These are phyloP conservation scores for Diglossa cyanea DNA, from an alignment of 2,797 vertebrate genomes.

Conservation along the genomic window DNA sequence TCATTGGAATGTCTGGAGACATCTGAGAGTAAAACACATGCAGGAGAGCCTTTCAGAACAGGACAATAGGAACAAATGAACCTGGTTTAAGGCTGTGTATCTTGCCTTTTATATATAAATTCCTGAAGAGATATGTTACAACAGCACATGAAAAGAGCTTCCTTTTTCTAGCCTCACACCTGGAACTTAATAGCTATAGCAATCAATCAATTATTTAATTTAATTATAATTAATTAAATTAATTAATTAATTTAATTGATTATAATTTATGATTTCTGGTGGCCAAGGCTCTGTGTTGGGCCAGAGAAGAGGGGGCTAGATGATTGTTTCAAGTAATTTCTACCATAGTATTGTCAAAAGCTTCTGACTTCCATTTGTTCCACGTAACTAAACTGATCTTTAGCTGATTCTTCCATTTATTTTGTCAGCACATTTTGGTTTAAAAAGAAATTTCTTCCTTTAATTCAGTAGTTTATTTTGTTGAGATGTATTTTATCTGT, in stretches of 20 bases:
- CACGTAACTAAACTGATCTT: neutral
- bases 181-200: neutral
- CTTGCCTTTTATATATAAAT: neutral
- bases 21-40: neutral
- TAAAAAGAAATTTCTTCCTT: neutral
- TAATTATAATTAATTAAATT: neutral
- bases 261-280: neutral
- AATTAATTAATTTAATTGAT: neutral
- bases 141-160: neutral
- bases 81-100: neutral
- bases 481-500: neutral
- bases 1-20: neutral
- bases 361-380: neutral
- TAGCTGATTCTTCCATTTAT: neutral
- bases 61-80: neutral
- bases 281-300: neutral
- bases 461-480: neutral
- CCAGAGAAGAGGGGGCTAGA: fast-evolving
- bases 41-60: neutral
- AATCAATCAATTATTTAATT: neutral
- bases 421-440: neutral
- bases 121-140: neutral
- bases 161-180: neutral
- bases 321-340: neutral
- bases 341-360: neutral